Evolutionary conservation across 2,888 invertebrate species (phyloP).

Genomic region (Phyllotreta cruciferae): DNA sequence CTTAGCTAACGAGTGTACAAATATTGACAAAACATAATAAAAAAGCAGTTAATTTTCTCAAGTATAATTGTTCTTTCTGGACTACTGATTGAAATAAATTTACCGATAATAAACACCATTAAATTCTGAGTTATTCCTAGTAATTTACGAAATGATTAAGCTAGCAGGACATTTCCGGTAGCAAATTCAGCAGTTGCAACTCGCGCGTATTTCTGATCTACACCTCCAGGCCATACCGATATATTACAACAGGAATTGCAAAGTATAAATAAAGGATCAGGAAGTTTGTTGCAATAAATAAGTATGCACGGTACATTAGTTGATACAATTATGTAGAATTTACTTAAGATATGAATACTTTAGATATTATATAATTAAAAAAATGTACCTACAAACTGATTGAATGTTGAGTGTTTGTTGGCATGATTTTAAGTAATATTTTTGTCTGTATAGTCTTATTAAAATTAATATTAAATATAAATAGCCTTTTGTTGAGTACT

Average conservation of each 20-base stretch:
- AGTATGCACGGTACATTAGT: too few species aligned
- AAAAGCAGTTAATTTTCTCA: background rate
- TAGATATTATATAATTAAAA: too few species aligned
- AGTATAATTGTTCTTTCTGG: background rate
- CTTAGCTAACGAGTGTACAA: too few species aligned
- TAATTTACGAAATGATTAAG: constrained; percentile 5
- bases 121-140: too few species aligned
- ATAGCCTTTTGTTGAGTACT: constrained; percentile 7
- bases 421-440: too few species aligned
- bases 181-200: background rate
- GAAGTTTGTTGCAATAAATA: too few species aligned
- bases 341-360: too few species aligned
- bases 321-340: too few species aligned
- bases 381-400: too few species aligned
- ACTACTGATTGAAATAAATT: constrained; percentile 16
- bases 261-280: too few species aligned
- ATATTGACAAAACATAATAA: constrained; percentile 10
- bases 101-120: constrained; percentile 16
- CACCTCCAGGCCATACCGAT: background rate
- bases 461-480: constrained; percentile 11
- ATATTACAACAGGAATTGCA: background rate
- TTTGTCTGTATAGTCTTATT: too few species aligned
- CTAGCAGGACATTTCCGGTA: constrained; percentile 14
- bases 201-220: constrained; percentile 6
- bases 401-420: too few species aligned